Evolutionary conservation across 2,797 vertebrate genomes (phyloP).

Genomic region (Hydrolagus colliei): DNA sequence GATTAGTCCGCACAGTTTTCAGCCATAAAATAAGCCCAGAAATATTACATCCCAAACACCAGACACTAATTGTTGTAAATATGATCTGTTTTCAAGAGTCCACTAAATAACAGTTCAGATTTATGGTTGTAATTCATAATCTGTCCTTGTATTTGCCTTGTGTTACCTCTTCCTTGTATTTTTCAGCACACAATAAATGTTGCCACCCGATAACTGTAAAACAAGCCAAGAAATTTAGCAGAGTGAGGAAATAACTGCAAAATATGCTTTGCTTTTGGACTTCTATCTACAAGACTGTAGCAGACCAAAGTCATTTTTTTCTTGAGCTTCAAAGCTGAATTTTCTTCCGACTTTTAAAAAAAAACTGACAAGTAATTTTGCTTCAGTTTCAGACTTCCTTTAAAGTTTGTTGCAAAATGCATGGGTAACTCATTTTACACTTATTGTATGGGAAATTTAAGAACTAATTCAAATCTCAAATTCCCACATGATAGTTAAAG

Average conservation of each 20-base stretch:
- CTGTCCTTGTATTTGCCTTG: neutral
- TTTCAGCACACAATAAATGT: neutral
- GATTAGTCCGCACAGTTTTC: too few relatives aligned
- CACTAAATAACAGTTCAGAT: neutral
- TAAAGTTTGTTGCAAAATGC: neutral
- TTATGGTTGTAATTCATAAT: neutral
- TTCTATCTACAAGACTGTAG: conserved; percentile 30
- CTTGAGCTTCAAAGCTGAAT: neutral
- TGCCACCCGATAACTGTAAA: neutral
- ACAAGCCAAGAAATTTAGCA: neutral
- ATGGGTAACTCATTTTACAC: neutral
- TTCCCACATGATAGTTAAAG: neutral
- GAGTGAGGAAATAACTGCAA: neutral
- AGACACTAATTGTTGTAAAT: neutral
- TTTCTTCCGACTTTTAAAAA: neutral
- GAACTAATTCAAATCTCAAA: neutral
- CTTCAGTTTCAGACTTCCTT: neutral
- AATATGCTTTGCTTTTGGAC: neutral
- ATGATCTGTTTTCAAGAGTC: neutral
- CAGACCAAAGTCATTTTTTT: conserved; percentile 14
- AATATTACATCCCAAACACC: neutral
- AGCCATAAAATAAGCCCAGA: neutral
- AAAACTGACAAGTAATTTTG: conserved; percentile 25
- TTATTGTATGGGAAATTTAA: neutral
- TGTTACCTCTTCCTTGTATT: neutral